Evolutionary conservation across 2,797 vertebrate genomes (phyloP), one percentile per base, ranked within the genome.

Genomic region (Chelon labrosus): DNA sequence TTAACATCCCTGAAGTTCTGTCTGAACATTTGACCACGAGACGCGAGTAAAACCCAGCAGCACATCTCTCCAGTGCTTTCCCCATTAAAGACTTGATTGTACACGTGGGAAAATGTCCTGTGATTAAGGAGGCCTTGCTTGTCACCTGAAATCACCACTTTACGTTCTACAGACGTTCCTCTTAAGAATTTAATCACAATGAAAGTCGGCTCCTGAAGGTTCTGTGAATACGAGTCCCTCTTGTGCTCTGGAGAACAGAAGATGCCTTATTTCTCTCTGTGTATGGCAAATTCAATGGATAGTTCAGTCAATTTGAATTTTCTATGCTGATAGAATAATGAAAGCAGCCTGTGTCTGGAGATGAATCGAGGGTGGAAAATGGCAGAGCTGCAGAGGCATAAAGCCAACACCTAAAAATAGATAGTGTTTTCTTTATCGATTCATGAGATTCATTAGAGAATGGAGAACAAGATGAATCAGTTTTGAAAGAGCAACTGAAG

Each of bases 261-360:
- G 25, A 52, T 55, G 9, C 13, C 12, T 39, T 46, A 44, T 56
- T 25, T 7, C 27, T 8, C 5, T 68, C 19, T 27, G 11, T 67
- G 19, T 2, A 5, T 35, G 14, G 10, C 19, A 44, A 27, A 47
- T 75, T 25, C 25, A 5, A 55, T 35, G 6, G 6, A 17, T 11
- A n/a, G 0, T 10, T 41, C 0, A 67, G 19, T 41, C 1, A 5
- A 61, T 73, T 52, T 73, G 8, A 14, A 78, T 51, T 47, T 68
- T 47, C 11, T 20, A 3, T 41, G 52, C 44, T 22, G 25, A 46
- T 56, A 2, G 6, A 22, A 64, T 55, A 50, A 63, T 2, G 61
- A 67, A 73, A 58, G 46, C 31, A 50, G 44, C 58, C 57, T 75
- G 16, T 61, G 60, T 59, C 57, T 46, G 35, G 57, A 3, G 9